A percentile compares a stretch with the other conserved stretches of the same genome.
phyloP scores from a whole-genome alignment of 1,140 invertebrate species.

The Drosophila varians region DNA sequence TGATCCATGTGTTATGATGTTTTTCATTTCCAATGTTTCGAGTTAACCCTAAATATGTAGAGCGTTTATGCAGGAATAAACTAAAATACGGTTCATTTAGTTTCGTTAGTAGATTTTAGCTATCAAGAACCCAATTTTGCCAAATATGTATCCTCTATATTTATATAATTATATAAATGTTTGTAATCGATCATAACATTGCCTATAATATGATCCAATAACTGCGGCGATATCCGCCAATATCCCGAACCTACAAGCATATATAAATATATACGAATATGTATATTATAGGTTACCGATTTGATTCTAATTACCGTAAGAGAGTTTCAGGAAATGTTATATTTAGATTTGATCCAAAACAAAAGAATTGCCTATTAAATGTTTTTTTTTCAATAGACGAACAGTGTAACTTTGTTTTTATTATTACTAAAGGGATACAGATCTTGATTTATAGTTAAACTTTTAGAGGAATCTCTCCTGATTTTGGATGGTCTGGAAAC shows the following conservation, averaged over 20 bases:
- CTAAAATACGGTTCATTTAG: constrained; percentile 7
- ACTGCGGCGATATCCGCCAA: constrained; percentile 19
- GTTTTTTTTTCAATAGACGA: constrained; percentile 51
- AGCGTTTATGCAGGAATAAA: neutral
- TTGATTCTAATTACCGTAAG: constrained; percentile 42
- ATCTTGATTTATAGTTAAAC: neutral
- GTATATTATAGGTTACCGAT: constrained; percentile 38
- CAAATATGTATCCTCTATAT: constrained; percentile 69
- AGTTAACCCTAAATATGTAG: constrained; percentile 3
- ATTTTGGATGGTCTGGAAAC: neutral
- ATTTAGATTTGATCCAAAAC: constrained; percentile 44
- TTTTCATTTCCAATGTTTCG: constrained; percentile 30
- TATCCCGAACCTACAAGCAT: constrained; percentile 24
- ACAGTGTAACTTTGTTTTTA: neutral
- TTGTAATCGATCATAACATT: constrained; percentile 38
- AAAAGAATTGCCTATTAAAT: constrained; percentile 54
- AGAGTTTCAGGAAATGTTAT: constrained; percentile 59
- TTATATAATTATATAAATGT: constrained; percentile 16
- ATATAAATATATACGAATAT: constrained; percentile 13
- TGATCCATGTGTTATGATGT: constrained; percentile 20
- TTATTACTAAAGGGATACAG: neutral
- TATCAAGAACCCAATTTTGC: constrained; percentile 71
- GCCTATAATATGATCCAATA: constrained; percentile 43
- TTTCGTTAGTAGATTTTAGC: constrained; percentile 44
- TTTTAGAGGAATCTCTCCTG: too few species aligned